Conservation (phyloP, 1,140 invertebrate genomes). For the Popillia japonica region DNA sequence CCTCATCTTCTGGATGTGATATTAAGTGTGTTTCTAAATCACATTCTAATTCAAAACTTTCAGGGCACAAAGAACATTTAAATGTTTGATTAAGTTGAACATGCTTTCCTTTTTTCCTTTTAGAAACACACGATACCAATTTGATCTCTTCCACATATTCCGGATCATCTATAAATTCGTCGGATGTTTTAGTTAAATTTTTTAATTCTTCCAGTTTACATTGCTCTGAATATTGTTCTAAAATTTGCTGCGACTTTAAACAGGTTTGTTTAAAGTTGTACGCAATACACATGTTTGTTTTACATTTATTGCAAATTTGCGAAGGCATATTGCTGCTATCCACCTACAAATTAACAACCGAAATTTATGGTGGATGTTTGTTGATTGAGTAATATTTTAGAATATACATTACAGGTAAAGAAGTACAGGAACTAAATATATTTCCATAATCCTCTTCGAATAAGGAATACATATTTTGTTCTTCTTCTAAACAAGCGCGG, state of each 20-base stretch:
- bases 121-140: neutral
- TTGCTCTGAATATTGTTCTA: conserved; percentile 45
- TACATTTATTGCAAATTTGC: conserved; percentile 47
- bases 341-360: conserved; percentile 41
- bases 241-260: conserved; percentile 45
- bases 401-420: conserved; percentile 41
- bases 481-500: conserved; percentile 48
- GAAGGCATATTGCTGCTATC: conserved; percentile 43
- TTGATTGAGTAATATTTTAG: conserved; percentile 2
- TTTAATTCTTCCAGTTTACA: neutral
- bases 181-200: conserved; percentile 22
- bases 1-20: conserved; percentile 44
- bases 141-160: neutral
- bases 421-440: conserved; percentile 49
- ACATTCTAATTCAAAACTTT: conserved; percentile 40
- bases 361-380: neutral
- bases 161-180: neutral
- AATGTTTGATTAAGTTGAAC: conserved; percentile 11
- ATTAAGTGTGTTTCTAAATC: conserved; percentile 49
- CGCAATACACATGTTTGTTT: conserved; percentile 42
- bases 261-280: conserved; percentile 49
- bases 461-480: conserved; percentile 44
- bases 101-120: conserved; percentile 20
- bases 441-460: conserved; percentile 42
- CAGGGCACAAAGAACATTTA: conserved; percentile 35